phyloP scores from a whole-genome alignment of 2,797 vertebrate genomes.

The Melanotaenia pygmaea region DNA sequence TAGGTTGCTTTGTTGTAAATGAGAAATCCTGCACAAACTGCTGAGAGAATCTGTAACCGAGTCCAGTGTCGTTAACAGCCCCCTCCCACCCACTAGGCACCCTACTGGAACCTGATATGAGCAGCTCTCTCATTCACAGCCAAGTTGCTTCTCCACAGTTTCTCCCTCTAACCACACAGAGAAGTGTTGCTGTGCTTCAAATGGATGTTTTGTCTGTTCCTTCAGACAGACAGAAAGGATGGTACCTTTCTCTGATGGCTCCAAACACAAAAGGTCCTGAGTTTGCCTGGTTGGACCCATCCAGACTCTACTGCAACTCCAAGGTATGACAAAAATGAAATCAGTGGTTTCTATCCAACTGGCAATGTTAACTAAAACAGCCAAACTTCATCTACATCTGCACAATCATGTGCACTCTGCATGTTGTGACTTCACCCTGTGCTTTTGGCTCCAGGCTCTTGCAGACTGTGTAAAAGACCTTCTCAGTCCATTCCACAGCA shows the following conservation, averaged over 20 bases:
- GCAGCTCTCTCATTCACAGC: conserved; percentile 29
- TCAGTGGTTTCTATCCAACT: neutral
- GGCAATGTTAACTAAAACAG: neutral
- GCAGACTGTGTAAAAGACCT: conserved; percentile 87
- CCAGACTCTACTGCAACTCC: conserved; percentile 89
- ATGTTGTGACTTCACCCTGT: conserved; percentile 10
- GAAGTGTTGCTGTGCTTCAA: conserved; percentile 13
- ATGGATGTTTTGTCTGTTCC: conserved; percentile 77
- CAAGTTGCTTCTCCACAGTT: conserved; percentile 20
- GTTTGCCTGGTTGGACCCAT: conserved; percentile 90
- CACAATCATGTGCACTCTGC: neutral
- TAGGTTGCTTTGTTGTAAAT: neutral
- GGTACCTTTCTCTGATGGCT: conserved; percentile 90
- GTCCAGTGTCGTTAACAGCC: conserved; percentile 2
- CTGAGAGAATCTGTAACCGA: conserved; percentile 6
- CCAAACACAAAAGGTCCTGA: conserved; percentile 87
- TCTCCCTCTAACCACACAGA: conserved; percentile 18
- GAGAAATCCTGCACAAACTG: neutral
- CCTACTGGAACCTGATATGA: conserved; percentile 39
- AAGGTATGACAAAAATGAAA: conserved; percentile 72
- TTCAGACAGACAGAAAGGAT: conserved; percentile 73
- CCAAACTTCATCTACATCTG: neutral
- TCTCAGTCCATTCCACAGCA: conserved; percentile 82
- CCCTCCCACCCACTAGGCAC: conserved; percentile 24
- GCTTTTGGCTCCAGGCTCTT: conserved; percentile 78